Base-by-base conservation (phyloP, 2,113 vertebrate species). In the Ploceus nigricollis region DNA sequence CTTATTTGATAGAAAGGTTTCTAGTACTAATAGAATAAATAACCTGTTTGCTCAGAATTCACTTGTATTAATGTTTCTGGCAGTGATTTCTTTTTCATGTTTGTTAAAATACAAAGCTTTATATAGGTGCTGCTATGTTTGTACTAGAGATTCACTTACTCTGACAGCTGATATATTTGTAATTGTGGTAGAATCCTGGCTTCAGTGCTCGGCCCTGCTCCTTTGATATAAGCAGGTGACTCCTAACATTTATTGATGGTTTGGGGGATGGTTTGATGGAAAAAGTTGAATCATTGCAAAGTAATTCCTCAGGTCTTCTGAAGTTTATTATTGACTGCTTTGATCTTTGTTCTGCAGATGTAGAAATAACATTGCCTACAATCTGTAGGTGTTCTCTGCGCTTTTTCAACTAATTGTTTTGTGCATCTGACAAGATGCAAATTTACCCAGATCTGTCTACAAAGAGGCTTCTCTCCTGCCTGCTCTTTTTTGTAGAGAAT, bases 311-410 rank as follows among this genome's bases (percentile, higher is more conserved):
- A 48, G 68, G 82, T 92, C 80, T 84, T 90, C 93, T 92, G 86
- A 81, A 90, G 86, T 84, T 91, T 92, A 44, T 89, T 83, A 75
- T 71, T 75, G 69, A 95, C 69, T 61, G 44, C 93, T 96, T 96
- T 96, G 90, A 96, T 96, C 90, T 94, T 50, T 91, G 73, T 90
- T 87, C 63, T 57, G 75, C 66, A 82, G 81, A 79, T 69, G 78
- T 47, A 94, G 94, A 72, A 95, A 87, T 45, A 91, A 89, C 75
- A 63, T 72, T 20, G 45, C 68, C 90, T 95, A 87, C 91, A 80
- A 88, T 76, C 87, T 91, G 78, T 93, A 96, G 93, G 78, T 85
- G 66, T 72, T 93, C 91, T 79, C 82, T 82, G 45, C 0, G 0
- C 47, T 87, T 94, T 80, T 76, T 65, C 80, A 78, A 60, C 93